These are phyloP conservation scores for Oryzias sinensis DNA, from an alignment of 2,797 vertebrate genomes.

Conservation along the genomic window DNA sequence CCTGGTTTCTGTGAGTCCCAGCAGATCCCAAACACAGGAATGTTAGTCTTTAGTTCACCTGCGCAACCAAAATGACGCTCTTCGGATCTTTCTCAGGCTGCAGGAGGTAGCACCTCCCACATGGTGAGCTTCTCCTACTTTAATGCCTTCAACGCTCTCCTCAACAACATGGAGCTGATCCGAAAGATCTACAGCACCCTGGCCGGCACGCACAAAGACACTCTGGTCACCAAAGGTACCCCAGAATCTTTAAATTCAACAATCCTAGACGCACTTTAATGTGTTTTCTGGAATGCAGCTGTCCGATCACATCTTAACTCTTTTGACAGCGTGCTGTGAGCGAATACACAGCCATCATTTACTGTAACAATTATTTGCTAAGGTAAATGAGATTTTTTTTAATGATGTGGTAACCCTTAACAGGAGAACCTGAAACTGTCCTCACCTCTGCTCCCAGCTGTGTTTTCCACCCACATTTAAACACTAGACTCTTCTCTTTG, in stretches of 20 bases:
- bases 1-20: conserved; percentile 91
- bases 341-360: conserved; percentile 66
- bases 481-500: conserved; percentile 29
- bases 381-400: conserved; percentile 69
- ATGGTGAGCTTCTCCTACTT: conserved; percentile 99
- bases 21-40: background rate
- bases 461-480: conserved; percentile 51
- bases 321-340: conserved; percentile 71
- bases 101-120: conserved; percentile 92
- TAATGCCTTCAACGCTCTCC: conserved; percentile 95
- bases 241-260: conserved; percentile 2
- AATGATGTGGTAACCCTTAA: conserved; percentile 49
- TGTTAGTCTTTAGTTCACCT: background rate
- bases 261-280: conserved; percentile 17
- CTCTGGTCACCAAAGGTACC: conserved; percentile 94
- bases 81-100: conserved; percentile 78
- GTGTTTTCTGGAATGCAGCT: conserved; percentile 44
- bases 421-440: conserved; percentile 45
- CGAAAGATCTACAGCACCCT: conserved; percentile 97
- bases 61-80: conserved; percentile 9
- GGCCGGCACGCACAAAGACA: conserved; percentile 86
- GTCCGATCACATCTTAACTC: conserved; percentile 62
- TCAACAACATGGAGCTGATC: conserved; percentile 98
- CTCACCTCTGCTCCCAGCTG: conserved; percentile 48
- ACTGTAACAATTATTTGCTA: conserved; percentile 66